Conservation (phyloP, 2,888 invertebrate species). For the Myopa testacea region DNA sequence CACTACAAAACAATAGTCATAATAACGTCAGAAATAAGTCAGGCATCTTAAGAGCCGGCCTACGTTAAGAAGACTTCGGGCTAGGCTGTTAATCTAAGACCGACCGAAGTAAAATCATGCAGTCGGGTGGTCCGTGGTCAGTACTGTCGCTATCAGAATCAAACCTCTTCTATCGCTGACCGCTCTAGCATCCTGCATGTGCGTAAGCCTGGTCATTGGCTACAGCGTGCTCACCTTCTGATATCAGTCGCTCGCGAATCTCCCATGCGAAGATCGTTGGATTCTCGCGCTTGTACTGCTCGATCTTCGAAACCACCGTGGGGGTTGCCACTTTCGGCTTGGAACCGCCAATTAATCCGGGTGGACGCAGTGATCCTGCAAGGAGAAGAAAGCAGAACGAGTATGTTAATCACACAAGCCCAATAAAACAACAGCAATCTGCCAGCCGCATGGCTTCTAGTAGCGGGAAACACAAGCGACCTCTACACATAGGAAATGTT, state of each 20-base stretch:
- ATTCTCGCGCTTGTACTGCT: conserved; percentile 97
- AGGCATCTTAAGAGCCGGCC: too few species aligned
- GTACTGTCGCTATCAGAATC: conserved; percentile 38
- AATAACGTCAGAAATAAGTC: too few species aligned
- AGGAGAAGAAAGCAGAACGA: conserved; percentile 52
- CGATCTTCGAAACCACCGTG: conserved; percentile 96
- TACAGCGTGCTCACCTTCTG: conserved; percentile 82
- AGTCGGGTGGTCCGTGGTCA: not conserved
- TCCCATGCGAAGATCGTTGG: conserved; percentile 99
- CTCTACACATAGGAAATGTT: too few species aligned
- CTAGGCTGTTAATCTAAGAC: too few species aligned
- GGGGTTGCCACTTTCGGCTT: conserved; percentile 99
- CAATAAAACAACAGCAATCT: too few species aligned
- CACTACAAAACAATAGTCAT: too few species aligned
- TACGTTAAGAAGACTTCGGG: too few species aligned
- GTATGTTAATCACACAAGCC: conserved; percentile 21
- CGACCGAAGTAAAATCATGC: conserved; percentile 10
- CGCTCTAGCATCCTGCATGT: not conserved
- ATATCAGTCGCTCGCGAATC: conserved; percentile 94
- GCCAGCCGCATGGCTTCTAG: too few species aligned
- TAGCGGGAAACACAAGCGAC: too few species aligned
- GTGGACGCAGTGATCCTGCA: conserved; percentile 88
- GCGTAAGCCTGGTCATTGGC: conserved; percentile 17
- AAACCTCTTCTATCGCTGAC: not conserved
- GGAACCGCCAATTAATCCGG: conserved; percentile 93